phyloP scores from a whole-genome alignment of 2,888 invertebrate species.

The Orthosia gothica region DNA sequence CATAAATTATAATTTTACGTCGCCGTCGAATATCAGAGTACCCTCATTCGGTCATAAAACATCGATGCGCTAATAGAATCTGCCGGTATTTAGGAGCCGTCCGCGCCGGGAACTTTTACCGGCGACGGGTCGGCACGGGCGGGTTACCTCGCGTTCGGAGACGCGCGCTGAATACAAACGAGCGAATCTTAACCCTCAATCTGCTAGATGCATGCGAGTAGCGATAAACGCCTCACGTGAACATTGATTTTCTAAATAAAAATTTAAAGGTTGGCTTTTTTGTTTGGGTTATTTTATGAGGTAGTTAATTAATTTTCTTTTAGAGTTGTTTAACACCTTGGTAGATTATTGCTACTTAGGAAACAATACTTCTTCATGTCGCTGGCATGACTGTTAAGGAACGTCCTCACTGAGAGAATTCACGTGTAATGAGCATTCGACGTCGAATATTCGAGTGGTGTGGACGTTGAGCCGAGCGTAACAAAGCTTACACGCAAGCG shows the following conservation, averaged over 20 bases:
- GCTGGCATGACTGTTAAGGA: too few relatives aligned
- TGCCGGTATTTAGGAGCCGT: slow-evolving; percentile 80
- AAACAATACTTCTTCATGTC: background rate
- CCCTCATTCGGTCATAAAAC: slow-evolving; percentile 72
- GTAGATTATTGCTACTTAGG: background rate
- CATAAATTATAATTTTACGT: slow-evolving; percentile 69
- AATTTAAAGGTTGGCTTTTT: slow-evolving; percentile 31
- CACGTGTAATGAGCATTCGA: too few relatives aligned
- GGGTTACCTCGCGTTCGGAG: slow-evolving; percentile 71
- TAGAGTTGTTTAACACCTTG: background rate
- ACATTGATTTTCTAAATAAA: slow-evolving; percentile 80
- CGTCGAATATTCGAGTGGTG: too few relatives aligned
- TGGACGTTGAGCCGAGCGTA: too few relatives aligned
- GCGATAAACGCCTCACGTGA: slow-evolving; percentile 80
- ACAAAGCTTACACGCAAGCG: too few relatives aligned
- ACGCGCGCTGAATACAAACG: slow-evolving; percentile 84
- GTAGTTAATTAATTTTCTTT: background rate
- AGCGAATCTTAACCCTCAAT: slow-evolving; percentile 87
- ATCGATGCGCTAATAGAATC: slow-evolving; percentile 82
- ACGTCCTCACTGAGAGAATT: too few relatives aligned
- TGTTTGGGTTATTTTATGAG: slow-evolving; percentile 25
- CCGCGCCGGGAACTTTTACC: slow-evolving; percentile 77
- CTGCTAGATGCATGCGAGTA: slow-evolving; percentile 79
- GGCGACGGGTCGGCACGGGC: slow-evolving; percentile 63
- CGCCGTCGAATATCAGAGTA: slow-evolving; percentile 60